These are phyloP conservation scores for Heterocephalus glaber DNA, from an alignment of 2,113 vertebrate genomes.

Conservation along the genomic window DNA sequence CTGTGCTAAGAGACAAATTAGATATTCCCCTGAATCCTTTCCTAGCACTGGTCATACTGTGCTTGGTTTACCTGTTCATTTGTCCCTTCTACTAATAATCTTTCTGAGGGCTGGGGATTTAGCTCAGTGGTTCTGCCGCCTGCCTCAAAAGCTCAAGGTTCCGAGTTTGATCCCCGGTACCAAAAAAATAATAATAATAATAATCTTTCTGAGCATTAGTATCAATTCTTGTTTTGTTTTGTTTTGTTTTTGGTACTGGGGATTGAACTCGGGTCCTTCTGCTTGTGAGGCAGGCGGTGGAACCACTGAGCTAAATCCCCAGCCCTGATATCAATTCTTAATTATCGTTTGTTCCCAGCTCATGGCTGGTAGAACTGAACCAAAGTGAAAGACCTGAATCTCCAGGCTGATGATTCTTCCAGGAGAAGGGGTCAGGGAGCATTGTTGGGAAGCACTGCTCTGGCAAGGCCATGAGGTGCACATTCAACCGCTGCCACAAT, in stretches of 20 bases:
- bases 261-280: not conserved
- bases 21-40: not conserved
- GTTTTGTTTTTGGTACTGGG: not conserved
- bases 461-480: not conserved
- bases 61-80: not conserved
- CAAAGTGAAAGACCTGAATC: not conserved
- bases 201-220: not conserved
- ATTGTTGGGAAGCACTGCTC: not conserved
- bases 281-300: no score
- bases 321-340: not conserved
- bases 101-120: no score
- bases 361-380: not conserved
- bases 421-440: not conserved
- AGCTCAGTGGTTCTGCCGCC: no score
- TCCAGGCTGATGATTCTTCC: not conserved
- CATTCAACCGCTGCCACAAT: not conserved
- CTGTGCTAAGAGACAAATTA: not conserved
- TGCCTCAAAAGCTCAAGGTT: no score
- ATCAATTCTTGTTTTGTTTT: not conserved
- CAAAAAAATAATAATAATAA: no score
- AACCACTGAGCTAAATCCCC: no score
- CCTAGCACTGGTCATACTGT: not conserved
- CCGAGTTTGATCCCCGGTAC: no score
- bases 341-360: not conserved
- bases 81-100: not conserved